phyloP scores from a whole-genome alignment of 2,888 invertebrate genomes.

The Nephrocerus scutellatus region DNA sequence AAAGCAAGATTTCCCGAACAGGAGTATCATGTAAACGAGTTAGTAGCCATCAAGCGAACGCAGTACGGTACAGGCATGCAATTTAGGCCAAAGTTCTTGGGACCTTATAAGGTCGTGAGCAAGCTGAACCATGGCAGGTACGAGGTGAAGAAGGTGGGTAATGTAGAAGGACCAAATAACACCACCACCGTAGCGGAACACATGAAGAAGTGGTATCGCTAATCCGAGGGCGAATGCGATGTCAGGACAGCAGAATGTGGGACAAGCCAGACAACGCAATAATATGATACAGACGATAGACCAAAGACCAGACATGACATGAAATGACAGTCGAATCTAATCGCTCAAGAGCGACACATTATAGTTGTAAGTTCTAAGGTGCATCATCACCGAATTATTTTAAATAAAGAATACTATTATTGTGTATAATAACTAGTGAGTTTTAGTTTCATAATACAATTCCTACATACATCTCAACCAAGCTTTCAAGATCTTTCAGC shows the following conservation, averaged over 20 bases:
- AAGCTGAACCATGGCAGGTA: conserved; percentile 6
- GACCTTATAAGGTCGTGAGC: conserved; percentile 10
- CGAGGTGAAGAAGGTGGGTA: conserved; percentile 7
- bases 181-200: conserved; percentile 13
- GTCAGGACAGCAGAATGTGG: conserved; percentile 19
- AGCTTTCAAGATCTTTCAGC: too few species aligned
- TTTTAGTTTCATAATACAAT: too few species aligned
- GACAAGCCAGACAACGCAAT: too few species aligned
- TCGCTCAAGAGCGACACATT: too few species aligned
- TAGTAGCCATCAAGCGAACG: conserved; percentile 18
- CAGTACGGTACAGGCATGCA: conserved; percentile 15
- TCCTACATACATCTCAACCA: too few species aligned
- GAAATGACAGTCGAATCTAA: too few species aligned
- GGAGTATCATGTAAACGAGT: conserved; percentile 2
- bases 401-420: too few species aligned
- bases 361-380: too few species aligned
- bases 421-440: too few species aligned
- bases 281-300: too few species aligned
- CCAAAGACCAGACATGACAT: too few species aligned
- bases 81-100: conserved; percentile 9
- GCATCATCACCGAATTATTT: too few species aligned
- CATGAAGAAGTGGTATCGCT: conserved; percentile 15
- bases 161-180: conserved; percentile 4
- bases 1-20: conserved; percentile 1
- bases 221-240: conserved; percentile 18